These are phyloP conservation scores for Urocynchramus pylzowi DNA, from an alignment of 2,113 vertebrate species.

Conservation along the genomic window DNA sequence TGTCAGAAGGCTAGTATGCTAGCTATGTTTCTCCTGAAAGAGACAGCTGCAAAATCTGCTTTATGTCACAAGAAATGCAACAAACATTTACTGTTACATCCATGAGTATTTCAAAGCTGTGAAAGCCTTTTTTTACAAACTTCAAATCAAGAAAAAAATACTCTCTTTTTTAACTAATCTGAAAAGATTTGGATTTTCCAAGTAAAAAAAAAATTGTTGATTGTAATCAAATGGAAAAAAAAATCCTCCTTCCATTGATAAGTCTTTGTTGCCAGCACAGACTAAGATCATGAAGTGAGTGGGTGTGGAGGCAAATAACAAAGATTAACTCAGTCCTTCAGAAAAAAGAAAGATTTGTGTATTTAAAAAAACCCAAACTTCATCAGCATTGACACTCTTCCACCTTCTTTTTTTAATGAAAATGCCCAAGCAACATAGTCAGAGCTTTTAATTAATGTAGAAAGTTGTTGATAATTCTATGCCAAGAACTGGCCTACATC, in stretches of 20 bases:
- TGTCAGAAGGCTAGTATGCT: neutral
- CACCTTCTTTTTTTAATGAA: neutral
- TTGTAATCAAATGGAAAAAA: neutral
- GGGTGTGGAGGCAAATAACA: neutral
- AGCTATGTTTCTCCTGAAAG: neutral
- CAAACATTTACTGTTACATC: neutral
- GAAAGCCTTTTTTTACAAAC: neutral
- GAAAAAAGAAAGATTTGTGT: neutral
- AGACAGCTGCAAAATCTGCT: neutral
- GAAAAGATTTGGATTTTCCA: neutral
- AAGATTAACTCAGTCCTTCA: neutral
- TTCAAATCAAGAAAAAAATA: neutral
- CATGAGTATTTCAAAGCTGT: neutral
- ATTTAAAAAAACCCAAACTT: neutral
- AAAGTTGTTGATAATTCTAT: neutral
- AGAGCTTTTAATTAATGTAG: neutral
- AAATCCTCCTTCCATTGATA: neutral
- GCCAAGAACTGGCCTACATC: neutral
- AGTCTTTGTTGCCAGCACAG: neutral
- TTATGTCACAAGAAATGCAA: neutral
- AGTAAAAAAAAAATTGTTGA: neutral
- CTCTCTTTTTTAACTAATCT: neutral
- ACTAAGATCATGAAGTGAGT: neutral
- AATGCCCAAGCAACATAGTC: neutral
- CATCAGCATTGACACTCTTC: neutral